Conservation (phyloP, 1,140 invertebrate species). For the Zaprionus lachaisei region DNA sequence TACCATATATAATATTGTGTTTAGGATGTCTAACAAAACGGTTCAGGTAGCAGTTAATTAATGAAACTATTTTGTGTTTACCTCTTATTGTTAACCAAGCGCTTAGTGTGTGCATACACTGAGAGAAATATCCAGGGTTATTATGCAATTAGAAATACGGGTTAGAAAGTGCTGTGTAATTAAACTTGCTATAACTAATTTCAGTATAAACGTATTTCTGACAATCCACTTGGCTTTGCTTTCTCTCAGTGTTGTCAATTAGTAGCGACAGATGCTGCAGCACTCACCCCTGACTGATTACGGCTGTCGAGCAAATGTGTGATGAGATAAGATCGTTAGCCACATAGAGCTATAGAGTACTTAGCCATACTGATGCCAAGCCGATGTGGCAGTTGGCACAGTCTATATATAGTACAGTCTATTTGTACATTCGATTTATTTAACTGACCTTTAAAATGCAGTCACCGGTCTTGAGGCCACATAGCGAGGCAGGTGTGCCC, state of each 20-base stretch:
- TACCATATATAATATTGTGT: slow-evolving; percentile 1
- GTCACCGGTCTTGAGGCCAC: slow-evolving; percentile 86
- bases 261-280: slow-evolving; percentile 18
- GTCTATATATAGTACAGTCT: slow-evolving; percentile 3
- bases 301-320: background rate
- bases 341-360: background rate
- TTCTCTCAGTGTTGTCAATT: slow-evolving; percentile 15
- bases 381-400: background rate
- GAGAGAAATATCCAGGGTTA: background rate
- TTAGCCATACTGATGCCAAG: background rate
- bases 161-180: background rate
- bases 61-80: slow-evolving; percentile 22
- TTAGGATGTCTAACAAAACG: background rate
- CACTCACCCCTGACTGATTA: slow-evolving; percentile 20
- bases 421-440: background rate
- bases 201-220: too few relatives aligned
- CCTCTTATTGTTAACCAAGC: background rate
- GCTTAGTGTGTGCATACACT: background rate
- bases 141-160: background rate
- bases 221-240: background rate
- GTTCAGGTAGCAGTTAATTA: slow-evolving; percentile 16
- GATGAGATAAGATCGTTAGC: slow-evolving; percentile 13
- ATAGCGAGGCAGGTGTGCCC: slow-evolving; percentile 84
- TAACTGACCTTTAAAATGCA: slow-evolving; percentile 86
- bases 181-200: background rate